Evolutionary conservation across 2,888 invertebrate species (phyloP).

Genomic region (Panzeria rudis): DNA sequence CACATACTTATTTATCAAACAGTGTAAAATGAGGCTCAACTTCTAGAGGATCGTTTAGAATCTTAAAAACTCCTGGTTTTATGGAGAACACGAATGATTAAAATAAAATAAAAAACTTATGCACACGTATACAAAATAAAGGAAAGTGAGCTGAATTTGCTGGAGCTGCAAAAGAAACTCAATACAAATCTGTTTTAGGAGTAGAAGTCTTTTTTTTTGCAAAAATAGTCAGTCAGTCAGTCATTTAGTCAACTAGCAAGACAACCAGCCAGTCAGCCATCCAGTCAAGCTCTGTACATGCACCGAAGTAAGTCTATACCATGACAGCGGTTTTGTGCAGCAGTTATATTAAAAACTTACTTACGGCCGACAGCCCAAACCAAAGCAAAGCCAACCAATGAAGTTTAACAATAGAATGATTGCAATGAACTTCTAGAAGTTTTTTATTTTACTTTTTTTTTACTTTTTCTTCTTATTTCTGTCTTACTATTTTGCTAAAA

Average conservation of each 20-base stretch:
- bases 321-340: constrained; percentile 57
- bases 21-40: constrained; percentile 48
- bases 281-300: constrained; percentile 19
- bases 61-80: constrained; percentile 45
- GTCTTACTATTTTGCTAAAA: constrained; percentile 67
- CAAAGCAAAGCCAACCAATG: constrained; percentile 61
- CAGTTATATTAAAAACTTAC: constrained; percentile 20
- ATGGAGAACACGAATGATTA: constrained; percentile 26
- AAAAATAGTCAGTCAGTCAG: neutral
- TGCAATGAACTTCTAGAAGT: constrained; percentile 70
- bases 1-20: constrained; percentile 15
- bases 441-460: constrained; percentile 42
- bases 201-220: constrained; percentile 30
- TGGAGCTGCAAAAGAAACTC: constrained; percentile 53
- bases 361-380: constrained; percentile 46
- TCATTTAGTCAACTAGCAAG: constrained; percentile 2
- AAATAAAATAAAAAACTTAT: neutral
- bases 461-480: constrained; percentile 52
- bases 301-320: constrained; percentile 44
- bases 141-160: constrained; percentile 66
- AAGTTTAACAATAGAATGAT: constrained; percentile 72
- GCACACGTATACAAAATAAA: constrained; percentile 50
- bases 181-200: constrained; percentile 51
- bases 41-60: constrained; percentile 58
- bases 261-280: constrained; percentile 21